A percentile compares a stretch with the other conserved stretches of the same genome.
Conservation (phyloP, 2,113 vertebrate species). For the Thermophis baileyi region DNA sequence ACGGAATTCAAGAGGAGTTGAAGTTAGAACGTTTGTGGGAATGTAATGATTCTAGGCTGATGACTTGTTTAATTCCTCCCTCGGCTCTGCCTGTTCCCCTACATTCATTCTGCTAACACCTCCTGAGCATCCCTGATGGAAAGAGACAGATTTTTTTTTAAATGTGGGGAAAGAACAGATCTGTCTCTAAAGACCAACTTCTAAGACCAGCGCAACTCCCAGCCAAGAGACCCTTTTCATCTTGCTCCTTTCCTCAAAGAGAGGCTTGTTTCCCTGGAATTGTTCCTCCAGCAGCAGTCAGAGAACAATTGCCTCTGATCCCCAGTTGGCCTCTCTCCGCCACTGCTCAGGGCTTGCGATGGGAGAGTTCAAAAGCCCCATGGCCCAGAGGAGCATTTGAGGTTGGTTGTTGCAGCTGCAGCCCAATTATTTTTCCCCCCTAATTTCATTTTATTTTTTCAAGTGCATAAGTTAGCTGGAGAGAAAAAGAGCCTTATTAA, state of each 20-base stretch:
- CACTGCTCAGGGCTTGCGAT: not conserved
- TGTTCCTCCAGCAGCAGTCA: not conserved
- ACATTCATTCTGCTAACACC: not conserved
- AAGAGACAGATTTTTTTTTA: not conserved
- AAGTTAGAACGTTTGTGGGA: not conserved
- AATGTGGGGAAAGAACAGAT: not conserved
- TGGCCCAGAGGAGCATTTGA: not conserved
- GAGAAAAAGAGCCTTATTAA: not conserved
- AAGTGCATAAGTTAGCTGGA: not conserved
- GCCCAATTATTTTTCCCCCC: not conserved
- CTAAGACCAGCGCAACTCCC: not conserved
- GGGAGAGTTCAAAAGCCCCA: not conserved
- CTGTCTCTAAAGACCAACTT: not conserved
- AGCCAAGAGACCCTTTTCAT: not conserved
- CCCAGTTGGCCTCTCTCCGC: not conserved
- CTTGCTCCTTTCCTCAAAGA: not conserved
- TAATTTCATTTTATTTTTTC: not conserved
- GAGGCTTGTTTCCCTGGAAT: not conserved
- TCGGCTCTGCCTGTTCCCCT: not conserved
- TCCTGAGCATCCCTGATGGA: not conserved
- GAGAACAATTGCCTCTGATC: not conserved
- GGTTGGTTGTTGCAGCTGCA: not conserved
- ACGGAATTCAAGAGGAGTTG: not conserved
- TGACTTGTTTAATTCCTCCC: not conserved
- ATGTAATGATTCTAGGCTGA: not conserved